These are phyloP conservation scores for Oreonectes daqikongensis DNA, from an alignment of 2,797 vertebrate genomes.

Conservation along the genomic window DNA sequence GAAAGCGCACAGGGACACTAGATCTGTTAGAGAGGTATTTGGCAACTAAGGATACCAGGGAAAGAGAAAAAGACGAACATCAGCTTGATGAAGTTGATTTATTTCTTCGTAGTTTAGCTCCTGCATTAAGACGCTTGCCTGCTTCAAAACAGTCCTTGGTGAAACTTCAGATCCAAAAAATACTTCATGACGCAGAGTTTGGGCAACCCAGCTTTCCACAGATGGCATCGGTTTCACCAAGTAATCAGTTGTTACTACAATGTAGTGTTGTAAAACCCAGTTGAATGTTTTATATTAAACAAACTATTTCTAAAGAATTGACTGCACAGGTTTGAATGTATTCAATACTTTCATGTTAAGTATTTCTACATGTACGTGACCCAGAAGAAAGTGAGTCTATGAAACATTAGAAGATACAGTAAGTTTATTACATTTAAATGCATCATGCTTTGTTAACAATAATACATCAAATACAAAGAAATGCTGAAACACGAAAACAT, in stretches of 20 bases:
- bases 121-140: conserved; percentile 38
- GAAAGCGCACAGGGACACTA: conserved; percentile 26
- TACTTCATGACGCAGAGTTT: conserved; percentile 40
- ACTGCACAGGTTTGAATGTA: not conserved
- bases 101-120: conserved; percentile 42
- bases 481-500: not conserved
- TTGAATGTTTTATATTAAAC: conserved; percentile 23
- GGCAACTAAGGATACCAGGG: conserved; percentile 18
- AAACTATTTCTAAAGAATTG: not conserved
- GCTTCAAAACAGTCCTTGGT: conserved; percentile 43
- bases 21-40: conserved; percentile 34
- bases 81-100: conserved; percentile 32
- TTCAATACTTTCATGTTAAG: not conserved
- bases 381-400: too few species aligned
- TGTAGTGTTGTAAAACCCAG: conserved; percentile 45
- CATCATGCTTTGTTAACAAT: not conserved
- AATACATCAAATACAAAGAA: not conserved
- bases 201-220: conserved; percentile 33
- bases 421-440: conserved; percentile 16
- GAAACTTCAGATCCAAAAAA: conserved; percentile 44
- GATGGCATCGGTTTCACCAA: conserved; percentile 32
- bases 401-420: not conserved
- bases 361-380: not conserved
- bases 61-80: conserved; percentile 33
- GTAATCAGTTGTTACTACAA: conserved; percentile 46